Evolutionary conservation across 2,888 invertebrate genomes (phyloP).

Genomic region (Serripes groenlandicus): DNA sequence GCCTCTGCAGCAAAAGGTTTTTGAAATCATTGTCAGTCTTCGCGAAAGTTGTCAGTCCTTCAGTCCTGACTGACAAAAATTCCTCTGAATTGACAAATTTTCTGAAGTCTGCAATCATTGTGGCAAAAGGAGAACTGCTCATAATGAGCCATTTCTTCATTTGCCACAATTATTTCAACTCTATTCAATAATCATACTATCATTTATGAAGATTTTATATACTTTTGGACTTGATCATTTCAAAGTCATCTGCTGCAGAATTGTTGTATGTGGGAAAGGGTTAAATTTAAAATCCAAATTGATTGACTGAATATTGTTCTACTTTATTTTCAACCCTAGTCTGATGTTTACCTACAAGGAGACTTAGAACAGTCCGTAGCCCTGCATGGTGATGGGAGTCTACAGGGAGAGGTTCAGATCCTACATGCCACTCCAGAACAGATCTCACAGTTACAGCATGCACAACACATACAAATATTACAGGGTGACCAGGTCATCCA

Average conservation of each 20-base stretch:
- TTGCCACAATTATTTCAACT: background rate
- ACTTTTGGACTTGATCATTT: too few species aligned
- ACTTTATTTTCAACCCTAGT: constrained; percentile 14
- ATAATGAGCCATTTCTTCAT: background rate
- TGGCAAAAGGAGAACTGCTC: background rate
- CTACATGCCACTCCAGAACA: constrained; percentile 87
- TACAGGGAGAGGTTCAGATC: constrained; percentile 85
- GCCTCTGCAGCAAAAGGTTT: background rate
- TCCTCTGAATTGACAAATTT: too few species aligned
- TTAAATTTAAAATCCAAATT: background rate
- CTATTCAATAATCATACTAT: background rate
- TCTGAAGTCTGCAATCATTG: too few species aligned
- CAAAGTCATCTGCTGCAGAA: background rate
- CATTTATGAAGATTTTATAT: background rate
- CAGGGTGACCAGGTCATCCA: constrained; percentile 83
- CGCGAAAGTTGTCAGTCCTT: too few species aligned
- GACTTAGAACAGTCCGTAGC: constrained; percentile 77
- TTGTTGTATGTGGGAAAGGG: background rate
- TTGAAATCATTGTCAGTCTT: too few species aligned
- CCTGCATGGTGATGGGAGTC: constrained; percentile 75
- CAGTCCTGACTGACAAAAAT: too few species aligned
- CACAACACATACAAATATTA: constrained; percentile 85
- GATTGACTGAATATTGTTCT: background rate
- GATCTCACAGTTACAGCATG: constrained; percentile 85
- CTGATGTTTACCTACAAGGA: constrained; percentile 62